Evolutionary conservation across 1,140 invertebrate genomes (phyloP).

Genomic region (Lordiphosa stackelbergi): DNA sequence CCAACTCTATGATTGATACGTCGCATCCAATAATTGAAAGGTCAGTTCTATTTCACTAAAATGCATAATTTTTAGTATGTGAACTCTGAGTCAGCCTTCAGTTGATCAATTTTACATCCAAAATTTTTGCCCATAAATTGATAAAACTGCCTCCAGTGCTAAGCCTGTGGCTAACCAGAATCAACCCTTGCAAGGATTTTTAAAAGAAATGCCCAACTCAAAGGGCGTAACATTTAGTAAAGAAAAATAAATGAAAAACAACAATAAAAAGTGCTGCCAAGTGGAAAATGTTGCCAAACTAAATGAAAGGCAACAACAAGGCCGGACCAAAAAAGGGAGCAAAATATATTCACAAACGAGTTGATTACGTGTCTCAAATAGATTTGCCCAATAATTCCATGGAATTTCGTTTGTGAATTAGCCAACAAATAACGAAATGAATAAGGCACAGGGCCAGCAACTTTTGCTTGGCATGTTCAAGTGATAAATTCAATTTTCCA

Average conservation of each 20-base stretch:
- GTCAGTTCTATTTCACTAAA: no score
- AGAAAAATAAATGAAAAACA: slow-evolving; percentile 12
- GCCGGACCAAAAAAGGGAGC: not conserved
- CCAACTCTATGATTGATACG: no score
- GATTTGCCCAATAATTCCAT: slow-evolving; percentile 48
- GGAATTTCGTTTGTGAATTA: slow-evolving; percentile 48
- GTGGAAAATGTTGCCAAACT: slow-evolving; percentile 58
- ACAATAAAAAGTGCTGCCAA: slow-evolving; percentile 21
- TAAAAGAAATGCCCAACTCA: slow-evolving; percentile 28
- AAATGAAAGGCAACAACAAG: slow-evolving; percentile 18
- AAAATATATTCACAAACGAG: slow-evolving; percentile 68
- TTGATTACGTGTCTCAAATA: slow-evolving; percentile 72
- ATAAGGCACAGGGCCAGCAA: slow-evolving; percentile 16
- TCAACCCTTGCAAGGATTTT: no score
- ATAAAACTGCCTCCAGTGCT: no score
- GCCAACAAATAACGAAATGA: slow-evolving; percentile 25
- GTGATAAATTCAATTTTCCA: slow-evolving; percentile 76
- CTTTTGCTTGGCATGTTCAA: slow-evolving; percentile 67
- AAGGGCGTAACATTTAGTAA: slow-evolving; percentile 30
- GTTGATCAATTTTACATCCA: no score
- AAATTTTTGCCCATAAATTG: no score
- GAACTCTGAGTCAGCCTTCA: no score
- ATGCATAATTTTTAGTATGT: no score
- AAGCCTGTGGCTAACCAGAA: no score
- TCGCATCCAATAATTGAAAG: no score